Evolutionary conservation across 2,113 vertebrate genomes (phyloP).

Genomic region (Sterrhoptilus dennistouni): DNA sequence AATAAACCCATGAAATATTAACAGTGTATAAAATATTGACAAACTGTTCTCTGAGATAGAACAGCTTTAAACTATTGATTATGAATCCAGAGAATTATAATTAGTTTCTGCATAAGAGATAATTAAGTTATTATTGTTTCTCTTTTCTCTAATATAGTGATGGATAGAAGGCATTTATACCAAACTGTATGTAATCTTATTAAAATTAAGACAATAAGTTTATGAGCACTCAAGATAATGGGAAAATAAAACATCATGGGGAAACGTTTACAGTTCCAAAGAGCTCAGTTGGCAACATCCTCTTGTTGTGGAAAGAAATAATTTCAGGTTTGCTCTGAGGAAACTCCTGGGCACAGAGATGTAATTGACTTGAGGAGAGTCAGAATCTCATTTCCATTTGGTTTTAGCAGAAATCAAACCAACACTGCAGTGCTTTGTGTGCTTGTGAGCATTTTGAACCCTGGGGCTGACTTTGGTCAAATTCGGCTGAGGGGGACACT

Average conservation of each 20-base stretch:
- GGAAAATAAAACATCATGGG: background rate
- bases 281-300: background rate
- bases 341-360: background rate
- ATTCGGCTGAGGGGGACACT: background rate
- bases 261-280: background rate
- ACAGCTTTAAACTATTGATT: slow-evolving; percentile 59
- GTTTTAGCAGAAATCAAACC: background rate
- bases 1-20: slow-evolving; percentile 64
- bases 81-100: slow-evolving; percentile 46
- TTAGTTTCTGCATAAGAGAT: slow-evolving; percentile 50
- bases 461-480: background rate
- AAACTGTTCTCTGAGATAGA: slow-evolving; percentile 15
- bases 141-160: slow-evolving; percentile 45
- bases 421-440: background rate
- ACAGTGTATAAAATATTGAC: slow-evolving; percentile 61
- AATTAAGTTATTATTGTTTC: slow-evolving; percentile 64
- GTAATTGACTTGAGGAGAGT: background rate
- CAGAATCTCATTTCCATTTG: background rate
- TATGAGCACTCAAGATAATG: slow-evolving; percentile 26
- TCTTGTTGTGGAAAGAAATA: background rate
- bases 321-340: slow-evolving; percentile 19
- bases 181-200: slow-evolving; percentile 27
- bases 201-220: slow-evolving; percentile 41
- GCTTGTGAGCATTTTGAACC: background rate
- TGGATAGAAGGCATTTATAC: slow-evolving; percentile 40